A percentile compares a stretch with the other conserved stretches of the same genome.
phyloP scores from a whole-genome alignment of 2,888 invertebrate genomes.

The Loripinus fragilis region DNA sequence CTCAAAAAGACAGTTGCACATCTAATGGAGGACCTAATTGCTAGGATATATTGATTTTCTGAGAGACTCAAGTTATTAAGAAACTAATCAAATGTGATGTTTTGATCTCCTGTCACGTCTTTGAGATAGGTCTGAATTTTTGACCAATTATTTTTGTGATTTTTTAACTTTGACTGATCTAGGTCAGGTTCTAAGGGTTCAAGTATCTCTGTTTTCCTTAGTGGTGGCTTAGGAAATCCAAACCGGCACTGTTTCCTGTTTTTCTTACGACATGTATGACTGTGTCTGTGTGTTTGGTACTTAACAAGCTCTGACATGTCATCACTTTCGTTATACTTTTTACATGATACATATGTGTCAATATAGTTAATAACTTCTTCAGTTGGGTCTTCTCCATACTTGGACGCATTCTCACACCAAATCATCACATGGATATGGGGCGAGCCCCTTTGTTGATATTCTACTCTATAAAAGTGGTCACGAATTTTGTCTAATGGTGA shows the following conservation, averaged over 20 bases:
- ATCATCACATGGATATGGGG: conserved; percentile 46
- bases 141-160: conserved; percentile 36
- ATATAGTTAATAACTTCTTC: conserved; percentile 33
- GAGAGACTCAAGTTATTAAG: conserved; percentile 2
- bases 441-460: conserved; percentile 49
- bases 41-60: neutral
- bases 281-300: conserved; percentile 39
- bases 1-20: conserved; percentile 33
- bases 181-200: conserved; percentile 36
- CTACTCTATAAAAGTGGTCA: conserved; percentile 58
- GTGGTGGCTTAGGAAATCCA: conserved; percentile 52
- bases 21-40: neutral
- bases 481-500: too few relatives aligned
- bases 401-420: conserved; percentile 39
- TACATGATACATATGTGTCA: conserved; percentile 40
- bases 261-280: conserved; percentile 37
- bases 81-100: conserved; percentile 19
- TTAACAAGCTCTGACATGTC: conserved; percentile 11
- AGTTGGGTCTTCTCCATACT: conserved; percentile 21
- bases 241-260: conserved; percentile 46
- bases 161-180: conserved; percentile 19
- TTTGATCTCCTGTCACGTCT: conserved; percentile 24
- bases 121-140: conserved; percentile 2
- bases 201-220: conserved; percentile 38
- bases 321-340: conserved; percentile 15